Conservation (phyloP, 2,797 vertebrate species). For the Perodicticus potto region DNA sequence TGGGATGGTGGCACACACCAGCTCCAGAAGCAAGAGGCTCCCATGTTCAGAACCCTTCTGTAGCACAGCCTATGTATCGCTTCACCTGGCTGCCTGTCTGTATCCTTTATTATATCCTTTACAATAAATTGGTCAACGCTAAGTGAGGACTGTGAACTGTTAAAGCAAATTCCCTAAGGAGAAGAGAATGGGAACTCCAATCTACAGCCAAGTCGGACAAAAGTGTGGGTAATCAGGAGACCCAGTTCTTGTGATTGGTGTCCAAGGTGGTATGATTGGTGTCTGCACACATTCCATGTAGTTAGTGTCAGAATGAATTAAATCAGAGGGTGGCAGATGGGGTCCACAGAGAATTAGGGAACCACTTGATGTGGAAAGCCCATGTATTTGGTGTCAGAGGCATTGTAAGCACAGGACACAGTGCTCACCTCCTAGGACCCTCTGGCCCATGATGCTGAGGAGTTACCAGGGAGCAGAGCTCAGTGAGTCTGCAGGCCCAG, state of each 20-base stretch:
- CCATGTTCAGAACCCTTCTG: no score
- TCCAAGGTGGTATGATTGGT: not conserved
- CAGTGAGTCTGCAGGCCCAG: accelerated
- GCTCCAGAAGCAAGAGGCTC: not conserved
- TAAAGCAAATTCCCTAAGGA: not conserved
- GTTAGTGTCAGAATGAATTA: not conserved
- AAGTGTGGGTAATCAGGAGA: not conserved
- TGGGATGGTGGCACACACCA: no score
- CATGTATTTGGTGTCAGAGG: not conserved
- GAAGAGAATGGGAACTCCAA: no score
- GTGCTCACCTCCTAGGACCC: not conserved
- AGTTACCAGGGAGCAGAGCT: not conserved
- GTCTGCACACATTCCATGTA: not conserved
- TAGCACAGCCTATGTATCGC: not conserved
- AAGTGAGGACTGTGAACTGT: not conserved
- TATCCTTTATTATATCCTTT: not conserved
- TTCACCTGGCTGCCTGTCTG: not conserved
- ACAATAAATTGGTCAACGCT: not conserved
- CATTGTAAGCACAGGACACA: not conserved
- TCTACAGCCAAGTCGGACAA: not conserved
- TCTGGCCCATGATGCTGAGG: not conserved
- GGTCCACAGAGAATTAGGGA: not conserved
- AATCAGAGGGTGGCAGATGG: not conserved
- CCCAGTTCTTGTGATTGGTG: not conserved
- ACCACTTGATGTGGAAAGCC: not conserved